phyloP scores from a whole-genome alignment of 2,113 vertebrate genomes.

The Candoia aspera region DNA sequence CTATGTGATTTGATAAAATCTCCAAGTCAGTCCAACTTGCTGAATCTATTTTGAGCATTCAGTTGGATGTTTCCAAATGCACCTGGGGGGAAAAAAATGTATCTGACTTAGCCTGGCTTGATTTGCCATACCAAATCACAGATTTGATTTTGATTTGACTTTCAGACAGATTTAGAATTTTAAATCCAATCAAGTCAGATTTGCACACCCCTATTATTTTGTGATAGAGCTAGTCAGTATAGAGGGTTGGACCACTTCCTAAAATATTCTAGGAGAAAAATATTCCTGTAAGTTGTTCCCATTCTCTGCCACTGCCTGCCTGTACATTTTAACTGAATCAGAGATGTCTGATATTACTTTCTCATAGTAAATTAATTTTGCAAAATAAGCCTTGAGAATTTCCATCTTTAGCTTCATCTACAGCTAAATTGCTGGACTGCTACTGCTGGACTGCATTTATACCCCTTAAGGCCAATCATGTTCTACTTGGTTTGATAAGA shows the following conservation, averaged over 20 bases:
- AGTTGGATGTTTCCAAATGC: background rate
- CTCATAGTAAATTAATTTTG: background rate
- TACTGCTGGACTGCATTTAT: background rate
- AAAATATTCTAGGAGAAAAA: background rate
- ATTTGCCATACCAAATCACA: background rate
- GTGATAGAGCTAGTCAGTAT: background rate
- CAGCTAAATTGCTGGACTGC: background rate
- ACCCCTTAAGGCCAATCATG: background rate
- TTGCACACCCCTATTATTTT: background rate
- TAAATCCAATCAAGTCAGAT: background rate
- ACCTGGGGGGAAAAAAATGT: background rate
- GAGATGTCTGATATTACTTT: background rate
- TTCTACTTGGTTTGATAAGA: background rate
- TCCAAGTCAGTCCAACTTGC: background rate
- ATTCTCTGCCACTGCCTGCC: background rate
- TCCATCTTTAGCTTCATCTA: background rate
- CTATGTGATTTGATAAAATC: background rate
- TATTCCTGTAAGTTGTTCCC: background rate
- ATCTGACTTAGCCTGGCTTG: background rate
- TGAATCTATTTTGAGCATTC: background rate
- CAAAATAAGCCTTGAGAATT: background rate
- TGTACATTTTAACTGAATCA: background rate
- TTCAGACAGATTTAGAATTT: background rate
- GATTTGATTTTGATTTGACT: background rate
- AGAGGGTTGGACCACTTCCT: background rate